Evolutionary conservation across 2,797 vertebrate genomes (phyloP).

Genomic region (Eutrigla gurnardus): DNA sequence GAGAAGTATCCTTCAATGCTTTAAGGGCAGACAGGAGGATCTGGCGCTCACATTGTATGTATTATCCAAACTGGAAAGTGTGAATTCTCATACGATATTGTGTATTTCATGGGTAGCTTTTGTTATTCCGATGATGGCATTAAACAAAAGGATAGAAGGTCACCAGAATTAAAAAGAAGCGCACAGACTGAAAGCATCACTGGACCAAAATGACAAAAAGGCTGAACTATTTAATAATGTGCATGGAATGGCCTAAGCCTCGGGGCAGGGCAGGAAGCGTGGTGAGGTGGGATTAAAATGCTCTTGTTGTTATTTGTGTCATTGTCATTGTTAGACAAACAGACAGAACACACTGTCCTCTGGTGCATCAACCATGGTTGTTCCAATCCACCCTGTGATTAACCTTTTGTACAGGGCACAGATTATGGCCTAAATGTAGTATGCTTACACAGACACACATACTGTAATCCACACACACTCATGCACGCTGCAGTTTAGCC

Average conservation of each 20-base stretch:
- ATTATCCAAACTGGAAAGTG: not conserved
- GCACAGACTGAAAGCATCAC: not conserved
- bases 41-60: not conserved
- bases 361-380: constrained; percentile 38
- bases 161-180: not conserved
- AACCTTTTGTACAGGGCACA: constrained; percentile 67
- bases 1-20: not conserved
- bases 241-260: constrained; percentile 36
- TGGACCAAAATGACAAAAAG: not conserved
- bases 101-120: not conserved
- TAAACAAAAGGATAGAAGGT: not conserved
- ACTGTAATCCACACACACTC: not conserved
- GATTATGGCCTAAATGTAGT: constrained; percentile 66
- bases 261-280: constrained; percentile 44
- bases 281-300: constrained; percentile 70
- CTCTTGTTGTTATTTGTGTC: constrained; percentile 70
- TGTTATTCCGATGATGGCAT: not conserved
- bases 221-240: constrained; percentile 14
- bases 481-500: constrained; percentile 4
- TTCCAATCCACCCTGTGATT: constrained; percentile 62
- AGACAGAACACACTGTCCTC: constrained; percentile 58
- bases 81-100: not conserved
- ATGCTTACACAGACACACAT: constrained; percentile 7
- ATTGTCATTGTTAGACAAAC: constrained; percentile 38
- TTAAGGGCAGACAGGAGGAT: not conserved